phyloP scores from a whole-genome alignment of 2,113 vertebrate genomes.

The Oxyruncus cristatus region DNA sequence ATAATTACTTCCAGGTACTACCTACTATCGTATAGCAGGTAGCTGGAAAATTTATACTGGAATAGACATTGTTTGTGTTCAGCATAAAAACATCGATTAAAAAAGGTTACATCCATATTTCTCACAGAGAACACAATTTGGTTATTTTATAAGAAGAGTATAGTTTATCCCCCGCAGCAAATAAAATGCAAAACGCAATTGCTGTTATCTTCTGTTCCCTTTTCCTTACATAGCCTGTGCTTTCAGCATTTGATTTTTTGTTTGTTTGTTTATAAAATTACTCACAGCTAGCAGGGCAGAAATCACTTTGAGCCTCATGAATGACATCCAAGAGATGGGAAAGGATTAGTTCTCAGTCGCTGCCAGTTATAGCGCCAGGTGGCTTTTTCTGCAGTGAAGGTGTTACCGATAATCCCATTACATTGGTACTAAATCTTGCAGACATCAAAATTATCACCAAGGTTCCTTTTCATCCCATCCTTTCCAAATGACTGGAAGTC shows the following conservation, averaged over 20 bases:
- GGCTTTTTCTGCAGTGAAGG: constrained; percentile 92
- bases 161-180: not conserved
- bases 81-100: not conserved
- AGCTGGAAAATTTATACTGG: not conserved
- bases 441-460: constrained; percentile 91
- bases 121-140: not conserved
- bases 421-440: constrained; percentile 88
- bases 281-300: constrained; percentile 90
- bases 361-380: constrained; percentile 97
- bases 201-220: constrained; percentile 12
- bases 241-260: constrained; percentile 74
- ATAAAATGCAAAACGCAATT: constrained; percentile 34
- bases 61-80: not conserved
- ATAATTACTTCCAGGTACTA: constrained; percentile 24
- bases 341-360: constrained; percentile 93
- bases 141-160: not conserved
- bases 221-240: constrained; percentile 47
- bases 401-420: constrained; percentile 99
- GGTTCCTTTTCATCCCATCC: constrained; percentile 88
- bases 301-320: constrained; percentile 91
- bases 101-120: not conserved
- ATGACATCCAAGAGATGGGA: constrained; percentile 98
- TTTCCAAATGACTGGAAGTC: constrained; percentile 92
- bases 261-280: constrained; percentile 90
- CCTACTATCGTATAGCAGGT: not conserved